phyloP scores from a whole-genome alignment of 2,888 invertebrate genomes.

The Argyresthia goedartella region DNA sequence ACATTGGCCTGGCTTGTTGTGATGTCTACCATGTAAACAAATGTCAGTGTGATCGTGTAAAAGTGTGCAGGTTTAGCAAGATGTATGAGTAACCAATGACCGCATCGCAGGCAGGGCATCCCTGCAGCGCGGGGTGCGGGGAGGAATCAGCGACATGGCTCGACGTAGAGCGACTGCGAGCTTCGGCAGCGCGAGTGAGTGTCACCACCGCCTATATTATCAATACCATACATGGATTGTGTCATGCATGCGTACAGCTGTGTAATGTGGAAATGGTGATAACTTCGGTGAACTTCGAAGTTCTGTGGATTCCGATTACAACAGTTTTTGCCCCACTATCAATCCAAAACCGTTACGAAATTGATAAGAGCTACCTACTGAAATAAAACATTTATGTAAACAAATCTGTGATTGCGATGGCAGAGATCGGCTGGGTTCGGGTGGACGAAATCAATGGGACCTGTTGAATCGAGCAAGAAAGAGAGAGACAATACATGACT shows the following conservation, averaged over 20 bases:
- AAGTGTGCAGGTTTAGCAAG: constrained; percentile 44
- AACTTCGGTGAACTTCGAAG: too few relatives aligned
- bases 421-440: neutral
- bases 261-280: too few relatives aligned
- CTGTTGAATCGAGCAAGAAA: neutral
- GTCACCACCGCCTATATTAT: neutral
- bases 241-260: too few relatives aligned
- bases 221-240: neutral
- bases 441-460: neutral
- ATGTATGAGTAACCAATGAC: constrained; percentile 57
- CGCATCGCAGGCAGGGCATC: constrained; percentile 55
- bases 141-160: constrained; percentile 26
- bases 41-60: constrained; percentile 23
- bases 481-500: neutral
- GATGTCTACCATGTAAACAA: constrained; percentile 30
- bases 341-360: too few relatives aligned
- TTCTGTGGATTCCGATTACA: too few relatives aligned
- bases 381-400: too few relatives aligned
- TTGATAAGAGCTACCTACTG: too few relatives aligned
- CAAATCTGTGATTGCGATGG: too few relatives aligned
- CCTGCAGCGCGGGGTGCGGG: constrained; percentile 35
- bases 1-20: neutral
- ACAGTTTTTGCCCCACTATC: too few relatives aligned
- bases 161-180: constrained; percentile 12
- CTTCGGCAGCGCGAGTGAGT: constrained; percentile 3